Evolutionary conservation across 2,113 vertebrate species (phyloP).

Genomic region (Apistogramma diplotaenia): DNA sequence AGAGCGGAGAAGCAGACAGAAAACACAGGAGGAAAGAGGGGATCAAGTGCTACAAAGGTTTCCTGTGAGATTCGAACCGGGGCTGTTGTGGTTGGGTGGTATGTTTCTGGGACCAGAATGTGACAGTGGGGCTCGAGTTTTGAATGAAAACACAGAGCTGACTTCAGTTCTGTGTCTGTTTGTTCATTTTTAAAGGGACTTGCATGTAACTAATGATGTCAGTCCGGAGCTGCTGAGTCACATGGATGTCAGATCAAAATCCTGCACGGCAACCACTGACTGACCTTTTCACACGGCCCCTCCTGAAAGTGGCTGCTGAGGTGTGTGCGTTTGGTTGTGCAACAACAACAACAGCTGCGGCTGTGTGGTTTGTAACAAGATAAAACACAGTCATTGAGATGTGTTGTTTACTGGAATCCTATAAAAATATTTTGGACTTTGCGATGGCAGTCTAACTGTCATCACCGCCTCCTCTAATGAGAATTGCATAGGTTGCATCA

Average conservation of each 20-base stretch:
- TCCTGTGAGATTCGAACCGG: background rate
- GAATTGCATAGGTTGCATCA: slow-evolving; percentile 32
- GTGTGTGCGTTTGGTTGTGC: slow-evolving; percentile 18
- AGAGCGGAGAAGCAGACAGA: background rate
- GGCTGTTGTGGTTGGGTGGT: background rate
- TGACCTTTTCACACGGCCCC: background rate
- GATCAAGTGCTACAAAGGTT: background rate
- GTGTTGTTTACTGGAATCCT: background rate
- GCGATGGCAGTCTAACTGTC: background rate
- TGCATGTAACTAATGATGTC: background rate
- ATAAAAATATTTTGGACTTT: background rate
- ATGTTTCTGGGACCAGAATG: background rate
- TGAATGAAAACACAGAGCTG: background rate
- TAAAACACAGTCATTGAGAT: background rate
- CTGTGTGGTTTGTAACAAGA: slow-evolving; percentile 9
- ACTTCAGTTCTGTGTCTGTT: background rate
- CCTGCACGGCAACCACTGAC: background rate
- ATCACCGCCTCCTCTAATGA: background rate
- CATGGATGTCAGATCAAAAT: background rate
- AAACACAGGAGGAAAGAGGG: too few species aligned
- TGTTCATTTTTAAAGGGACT: too few species aligned
- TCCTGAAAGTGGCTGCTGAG: slow-evolving; percentile 29
- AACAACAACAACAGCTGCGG: slow-evolving; percentile 1
- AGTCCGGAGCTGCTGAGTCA: background rate
- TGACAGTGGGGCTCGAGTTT: background rate